Conservation (phyloP, 2,113 vertebrate species). For the Caretta caretta region DNA sequence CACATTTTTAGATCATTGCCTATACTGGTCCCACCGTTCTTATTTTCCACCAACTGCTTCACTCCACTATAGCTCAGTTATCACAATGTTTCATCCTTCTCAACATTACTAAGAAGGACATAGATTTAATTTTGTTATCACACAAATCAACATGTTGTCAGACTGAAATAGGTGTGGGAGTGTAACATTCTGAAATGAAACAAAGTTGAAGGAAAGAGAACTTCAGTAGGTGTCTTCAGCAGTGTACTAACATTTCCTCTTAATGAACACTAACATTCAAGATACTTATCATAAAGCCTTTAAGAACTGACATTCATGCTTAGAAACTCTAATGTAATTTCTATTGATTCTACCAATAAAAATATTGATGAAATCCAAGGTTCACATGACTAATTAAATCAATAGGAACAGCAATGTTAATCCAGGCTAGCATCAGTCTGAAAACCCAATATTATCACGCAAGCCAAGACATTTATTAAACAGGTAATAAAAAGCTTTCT, state of each 20-base stretch:
- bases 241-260: not conserved
- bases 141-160: rapidly evolving
- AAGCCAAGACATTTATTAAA: not conserved
- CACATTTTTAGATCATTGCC: not conserved
- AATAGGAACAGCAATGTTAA: slow-evolving; percentile 53
- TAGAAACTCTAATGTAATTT: slow-evolving; percentile 46
- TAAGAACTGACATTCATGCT: not conserved
- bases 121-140: not conserved
- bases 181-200: not conserved
- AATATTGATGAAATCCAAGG: slow-evolving; percentile 40
- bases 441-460: slow-evolving; percentile 19
- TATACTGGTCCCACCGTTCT: not conserved
- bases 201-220: not conserved
- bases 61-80: not conserved
- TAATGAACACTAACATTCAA: not conserved
- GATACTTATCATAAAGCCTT: not conserved
- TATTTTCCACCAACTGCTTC: not conserved
- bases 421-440: slow-evolving; percentile 20
- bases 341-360: slow-evolving; percentile 9
- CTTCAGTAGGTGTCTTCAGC: not conserved
- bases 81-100: not conserved
- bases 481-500: not conserved
- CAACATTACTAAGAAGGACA: not conserved
- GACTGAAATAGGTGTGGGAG: not conserved
- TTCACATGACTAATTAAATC: slow-evolving; percentile 56